These are phyloP conservation scores for Rhinoptilus africanus DNA, from an alignment of 2,113 vertebrate genomes.

Conservation along the genomic window DNA sequence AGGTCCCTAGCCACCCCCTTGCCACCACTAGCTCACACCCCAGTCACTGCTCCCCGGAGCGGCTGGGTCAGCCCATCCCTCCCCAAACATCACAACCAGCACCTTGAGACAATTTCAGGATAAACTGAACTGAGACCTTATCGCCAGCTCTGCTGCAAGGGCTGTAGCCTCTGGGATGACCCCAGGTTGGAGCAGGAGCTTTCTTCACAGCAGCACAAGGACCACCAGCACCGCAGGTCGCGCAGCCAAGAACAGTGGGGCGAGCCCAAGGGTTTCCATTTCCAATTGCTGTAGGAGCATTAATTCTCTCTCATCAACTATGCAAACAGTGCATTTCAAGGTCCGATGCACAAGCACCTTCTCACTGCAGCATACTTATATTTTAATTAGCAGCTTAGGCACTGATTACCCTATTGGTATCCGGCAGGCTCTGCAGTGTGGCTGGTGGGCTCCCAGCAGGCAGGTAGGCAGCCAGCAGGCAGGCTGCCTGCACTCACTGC, in stretches of 20 bases:
- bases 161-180: background rate
- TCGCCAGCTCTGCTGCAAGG: background rate
- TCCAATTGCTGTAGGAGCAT: background rate
- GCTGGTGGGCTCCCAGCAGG: background rate
- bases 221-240: fast-evolving
- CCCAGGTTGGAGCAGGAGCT: background rate
- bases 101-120: background rate
- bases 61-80: background rate
- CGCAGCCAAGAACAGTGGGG: background rate
- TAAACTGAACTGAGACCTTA: background rate
- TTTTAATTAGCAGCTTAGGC: conserved; percentile 19
- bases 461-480: background rate
- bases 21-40: background rate
- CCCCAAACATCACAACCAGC: background rate
- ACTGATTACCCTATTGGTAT: background rate
- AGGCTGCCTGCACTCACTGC: background rate
- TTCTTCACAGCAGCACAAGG: background rate
- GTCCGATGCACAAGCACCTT: background rate
- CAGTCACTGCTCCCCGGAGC: background rate
- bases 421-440: fast-evolving
- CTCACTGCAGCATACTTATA: background rate
- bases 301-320: background rate
- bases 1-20: background rate
- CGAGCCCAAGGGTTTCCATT: background rate
- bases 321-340: background rate